Evolutionary conservation across 2,113 vertebrate genomes (phyloP).

Genomic region (Polyodon spathula): DNA sequence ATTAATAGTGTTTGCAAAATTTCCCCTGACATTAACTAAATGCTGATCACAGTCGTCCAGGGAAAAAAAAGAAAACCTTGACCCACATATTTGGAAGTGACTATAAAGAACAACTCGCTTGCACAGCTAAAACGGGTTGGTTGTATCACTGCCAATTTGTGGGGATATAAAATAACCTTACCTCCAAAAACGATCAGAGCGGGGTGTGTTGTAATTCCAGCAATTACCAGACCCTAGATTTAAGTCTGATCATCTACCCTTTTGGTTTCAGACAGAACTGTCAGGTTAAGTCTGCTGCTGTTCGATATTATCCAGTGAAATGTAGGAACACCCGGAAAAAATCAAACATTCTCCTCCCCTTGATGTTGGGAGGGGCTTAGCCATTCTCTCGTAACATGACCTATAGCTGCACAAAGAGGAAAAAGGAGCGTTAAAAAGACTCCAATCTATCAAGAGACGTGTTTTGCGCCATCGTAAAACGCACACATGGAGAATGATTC

Average conservation of each 20-base stretch:
- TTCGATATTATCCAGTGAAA: constrained; percentile 14
- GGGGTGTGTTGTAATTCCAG: constrained; percentile 7
- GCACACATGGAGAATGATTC: too few relatives aligned
- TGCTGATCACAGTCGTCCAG: too few relatives aligned
- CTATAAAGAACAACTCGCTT: too few relatives aligned
- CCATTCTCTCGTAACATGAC: neutral
- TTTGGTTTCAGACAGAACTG: constrained; percentile 13
- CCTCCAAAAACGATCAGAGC: constrained; percentile 10
- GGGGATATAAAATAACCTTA: constrained; percentile 8
- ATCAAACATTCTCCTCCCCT: constrained; percentile 5
- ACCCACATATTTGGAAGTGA: neutral
- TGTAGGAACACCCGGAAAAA: constrained; percentile 8
- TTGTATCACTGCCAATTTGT: too few relatives aligned
- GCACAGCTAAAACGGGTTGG: too few relatives aligned
- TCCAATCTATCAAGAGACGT: too few relatives aligned
- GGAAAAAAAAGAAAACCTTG: neutral
- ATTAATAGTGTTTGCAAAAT: too few relatives aligned
- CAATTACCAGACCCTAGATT: neutral
- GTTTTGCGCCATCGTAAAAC: too few relatives aligned
- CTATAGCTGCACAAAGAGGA: neutral
- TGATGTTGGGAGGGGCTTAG: constrained; percentile 1
- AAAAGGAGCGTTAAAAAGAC: too few relatives aligned
- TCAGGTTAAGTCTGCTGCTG: constrained; percentile 2
- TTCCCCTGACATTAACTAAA: too few relatives aligned
- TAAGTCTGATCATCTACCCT: constrained; percentile 1